A percentile compares a stretch with the other conserved stretches of the same genome.
phyloP scores from a whole-genome alignment of 2,797 vertebrate species.

The Pelochelys cantorii region DNA sequence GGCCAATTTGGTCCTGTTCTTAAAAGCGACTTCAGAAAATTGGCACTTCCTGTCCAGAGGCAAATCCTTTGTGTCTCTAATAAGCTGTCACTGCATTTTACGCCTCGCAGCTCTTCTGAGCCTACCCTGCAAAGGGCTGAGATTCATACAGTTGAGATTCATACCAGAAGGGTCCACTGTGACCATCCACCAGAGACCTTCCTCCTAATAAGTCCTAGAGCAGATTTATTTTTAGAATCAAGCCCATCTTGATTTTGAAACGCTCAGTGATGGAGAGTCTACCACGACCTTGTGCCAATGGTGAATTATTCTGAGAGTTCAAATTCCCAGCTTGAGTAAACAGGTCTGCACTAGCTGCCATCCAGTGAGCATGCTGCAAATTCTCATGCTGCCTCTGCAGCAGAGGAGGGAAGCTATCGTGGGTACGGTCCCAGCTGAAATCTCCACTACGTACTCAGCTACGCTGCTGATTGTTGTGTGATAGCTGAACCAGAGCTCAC shows the following conservation, averaged over 20 bases:
- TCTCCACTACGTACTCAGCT: too few relatives aligned
- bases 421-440: too few relatives aligned
- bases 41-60: neutral
- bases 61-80: neutral
- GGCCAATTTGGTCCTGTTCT: neutral
- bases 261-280: neutral
- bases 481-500: too few relatives aligned
- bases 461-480: too few relatives aligned
- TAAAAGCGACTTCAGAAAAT: neutral
- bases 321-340: neutral
- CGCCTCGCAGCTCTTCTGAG: neutral
- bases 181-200: neutral
- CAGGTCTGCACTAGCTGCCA: too few relatives aligned
- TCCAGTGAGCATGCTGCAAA: too few relatives aligned
- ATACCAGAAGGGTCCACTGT: neutral
- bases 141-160: too few relatives aligned
- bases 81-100: neutral
- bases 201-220: neutral
- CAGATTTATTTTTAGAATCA: neutral
- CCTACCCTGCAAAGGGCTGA: neutral
- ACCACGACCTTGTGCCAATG: neutral
- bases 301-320: neutral
- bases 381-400: too few relatives aligned
- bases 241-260: neutral
- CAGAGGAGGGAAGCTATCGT: too few relatives aligned